Evolutionary conservation across 2,797 vertebrate genomes (phyloP).

Genomic region (Vespertilio murinus): DNA sequence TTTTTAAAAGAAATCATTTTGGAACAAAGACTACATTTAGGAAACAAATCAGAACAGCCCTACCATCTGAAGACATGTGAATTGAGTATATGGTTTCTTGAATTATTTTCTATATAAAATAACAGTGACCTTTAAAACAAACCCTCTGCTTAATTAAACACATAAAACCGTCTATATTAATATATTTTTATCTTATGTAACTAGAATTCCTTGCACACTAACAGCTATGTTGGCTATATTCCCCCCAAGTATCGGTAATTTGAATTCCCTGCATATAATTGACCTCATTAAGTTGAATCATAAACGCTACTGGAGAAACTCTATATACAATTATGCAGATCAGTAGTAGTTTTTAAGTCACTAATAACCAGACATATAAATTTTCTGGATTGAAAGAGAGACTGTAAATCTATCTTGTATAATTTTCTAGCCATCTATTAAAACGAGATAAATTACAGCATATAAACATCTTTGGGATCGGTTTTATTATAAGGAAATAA

Average conservation of each 20-base stretch:
- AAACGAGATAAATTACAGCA: slow-evolving; percentile 62
- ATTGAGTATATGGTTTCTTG: neutral
- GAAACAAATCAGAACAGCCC: slow-evolving; percentile 33
- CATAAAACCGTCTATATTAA: neutral
- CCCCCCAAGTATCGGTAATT: slow-evolving; percentile 59
- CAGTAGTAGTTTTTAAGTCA: slow-evolving; percentile 63
- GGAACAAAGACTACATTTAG: slow-evolving; percentile 27
- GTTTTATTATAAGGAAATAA: slow-evolving; percentile 70
- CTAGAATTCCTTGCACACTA: slow-evolving; percentile 54
- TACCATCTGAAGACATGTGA: slow-evolving; percentile 23
- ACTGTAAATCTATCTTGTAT: slow-evolving; percentile 67
- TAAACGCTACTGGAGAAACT: slow-evolving; percentile 62
- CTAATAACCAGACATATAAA: slow-evolving; percentile 67
- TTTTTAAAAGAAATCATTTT: neutral
- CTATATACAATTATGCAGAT: slow-evolving; percentile 54
- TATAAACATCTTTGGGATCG: slow-evolving; percentile 60
- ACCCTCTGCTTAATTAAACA: slow-evolving; percentile 52
- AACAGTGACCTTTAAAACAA: neutral
- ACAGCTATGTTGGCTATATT: slow-evolving; percentile 54
- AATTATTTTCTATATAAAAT: slow-evolving; percentile 47
- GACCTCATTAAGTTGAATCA: slow-evolving; percentile 64
- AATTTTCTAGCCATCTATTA: slow-evolving; percentile 71
- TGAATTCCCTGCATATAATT: slow-evolving; percentile 68
- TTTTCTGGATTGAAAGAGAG: slow-evolving; percentile 70
- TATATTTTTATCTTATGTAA: slow-evolving; percentile 57